These are phyloP conservation scores for Staurois parvus DNA, from an alignment of 2,797 vertebrate species.

Conservation along the genomic window DNA sequence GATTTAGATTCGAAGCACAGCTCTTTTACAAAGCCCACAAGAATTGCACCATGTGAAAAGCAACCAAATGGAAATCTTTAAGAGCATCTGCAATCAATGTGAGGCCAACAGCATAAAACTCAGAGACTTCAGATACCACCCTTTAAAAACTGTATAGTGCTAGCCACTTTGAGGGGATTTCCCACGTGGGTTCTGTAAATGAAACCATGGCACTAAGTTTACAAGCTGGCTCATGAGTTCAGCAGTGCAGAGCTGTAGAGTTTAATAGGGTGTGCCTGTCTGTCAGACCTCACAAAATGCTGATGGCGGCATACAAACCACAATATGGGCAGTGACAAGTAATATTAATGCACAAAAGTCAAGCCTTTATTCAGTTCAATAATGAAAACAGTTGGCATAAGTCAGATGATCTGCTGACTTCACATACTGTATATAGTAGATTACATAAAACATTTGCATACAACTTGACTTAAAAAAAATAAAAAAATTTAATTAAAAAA, in stretches of 20 bases:
- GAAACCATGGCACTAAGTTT: not conserved
- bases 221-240: slow-evolving; percentile 28
- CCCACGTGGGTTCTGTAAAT: slow-evolving; percentile 23
- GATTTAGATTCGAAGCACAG: slow-evolving; percentile 8
- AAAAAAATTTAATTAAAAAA: no score
- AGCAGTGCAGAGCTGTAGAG: slow-evolving; percentile 20
- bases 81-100: slow-evolving; percentile 50
- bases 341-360: no score
- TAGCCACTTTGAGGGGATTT: not conserved
- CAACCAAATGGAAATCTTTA: slow-evolving; percentile 51
- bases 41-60: slow-evolving; percentile 1
- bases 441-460: no score
- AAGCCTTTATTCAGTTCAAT: no score
- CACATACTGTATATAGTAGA: no score
- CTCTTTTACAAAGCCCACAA: slow-evolving; percentile 28
- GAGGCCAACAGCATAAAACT: slow-evolving; percentile 8
- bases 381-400: no score
- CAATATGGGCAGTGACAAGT: not conserved
- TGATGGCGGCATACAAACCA: slow-evolving; percentile 7
- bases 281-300: not conserved
- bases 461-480: no score
- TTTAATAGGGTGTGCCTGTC: slow-evolving; percentile 20
- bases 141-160: slow-evolving; percentile 21
- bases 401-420: no score
- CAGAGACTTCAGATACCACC: slow-evolving; percentile 25